These are phyloP conservation scores for Periplaneta americana DNA, from an alignment of 1,140 invertebrate species.

Conservation along the genomic window DNA sequence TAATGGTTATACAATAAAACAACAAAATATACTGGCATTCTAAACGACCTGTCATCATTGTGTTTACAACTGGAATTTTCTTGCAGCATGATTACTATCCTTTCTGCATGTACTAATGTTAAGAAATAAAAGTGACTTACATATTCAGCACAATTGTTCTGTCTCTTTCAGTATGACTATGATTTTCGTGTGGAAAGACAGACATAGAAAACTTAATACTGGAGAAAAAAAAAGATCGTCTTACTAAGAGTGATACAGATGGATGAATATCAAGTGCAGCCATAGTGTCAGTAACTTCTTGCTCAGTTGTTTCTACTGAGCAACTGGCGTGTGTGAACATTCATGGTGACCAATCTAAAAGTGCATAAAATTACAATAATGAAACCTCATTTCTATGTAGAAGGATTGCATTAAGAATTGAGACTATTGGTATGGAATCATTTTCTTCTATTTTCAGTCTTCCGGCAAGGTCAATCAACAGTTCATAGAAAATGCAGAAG, in stretches of 20 bases:
- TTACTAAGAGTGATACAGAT: neutral
- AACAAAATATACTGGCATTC: too few relatives aligned
- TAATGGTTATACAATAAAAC: too few relatives aligned
- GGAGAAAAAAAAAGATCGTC: neutral
- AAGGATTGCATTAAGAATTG: neutral
- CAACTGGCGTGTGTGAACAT: neutral
- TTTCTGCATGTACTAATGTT: too few relatives aligned
- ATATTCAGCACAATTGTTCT: too few relatives aligned
- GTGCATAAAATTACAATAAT: too few relatives aligned
- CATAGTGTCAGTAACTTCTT: neutral
- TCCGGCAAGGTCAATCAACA: too few relatives aligned
- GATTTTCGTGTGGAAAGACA: slow-evolving; percentile 11
- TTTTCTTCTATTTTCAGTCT: neutral
- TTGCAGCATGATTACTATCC: too few relatives aligned
- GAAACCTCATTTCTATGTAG: neutral
- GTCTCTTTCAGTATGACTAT: slow-evolving; percentile 16
- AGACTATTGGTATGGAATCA: neutral
- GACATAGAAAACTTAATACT: neutral
- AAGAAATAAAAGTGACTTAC: neutral
- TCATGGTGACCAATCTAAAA: neutral
- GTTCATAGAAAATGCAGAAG: too few relatives aligned
- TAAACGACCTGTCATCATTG: too few relatives aligned
- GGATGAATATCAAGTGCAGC: neutral
- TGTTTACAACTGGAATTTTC: too few relatives aligned
- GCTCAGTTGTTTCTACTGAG: too few relatives aligned